These are phyloP conservation scores for human (Homo sapiens) DNA, from an alignment of 2,113 vertebrate genomes.

Conservation along the genomic window DNA sequence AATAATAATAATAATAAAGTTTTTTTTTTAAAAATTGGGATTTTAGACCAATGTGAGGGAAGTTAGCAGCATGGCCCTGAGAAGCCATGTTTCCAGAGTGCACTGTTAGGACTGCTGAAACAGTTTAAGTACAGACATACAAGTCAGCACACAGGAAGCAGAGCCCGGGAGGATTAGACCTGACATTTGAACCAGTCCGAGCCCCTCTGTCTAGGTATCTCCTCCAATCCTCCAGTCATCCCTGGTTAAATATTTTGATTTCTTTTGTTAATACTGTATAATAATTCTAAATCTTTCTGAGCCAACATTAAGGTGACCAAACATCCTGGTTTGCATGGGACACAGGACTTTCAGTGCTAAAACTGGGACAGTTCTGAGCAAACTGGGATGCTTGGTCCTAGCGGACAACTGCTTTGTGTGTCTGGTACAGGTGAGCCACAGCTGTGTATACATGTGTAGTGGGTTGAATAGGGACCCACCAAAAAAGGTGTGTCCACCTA, in stretches of 20 bases:
- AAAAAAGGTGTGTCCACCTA: neutral
- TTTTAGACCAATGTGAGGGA: neutral
- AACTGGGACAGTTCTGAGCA: neutral
- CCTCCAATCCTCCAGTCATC: neutral
- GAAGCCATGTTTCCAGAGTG: neutral
- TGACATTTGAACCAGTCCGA: neutral
- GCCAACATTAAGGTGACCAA: neutral
- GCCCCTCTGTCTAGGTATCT: neutral
- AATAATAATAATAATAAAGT: too few species aligned
- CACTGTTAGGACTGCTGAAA: accelerated
- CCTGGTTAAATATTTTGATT: neutral
- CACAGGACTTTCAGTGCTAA: neutral
- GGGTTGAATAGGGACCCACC: neutral
- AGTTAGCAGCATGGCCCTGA: neutral
- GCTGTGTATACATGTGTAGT: neutral
- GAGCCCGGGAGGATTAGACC: neutral
- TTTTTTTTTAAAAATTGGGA: too few species aligned
- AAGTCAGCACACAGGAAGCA: neutral
- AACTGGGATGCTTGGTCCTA: neutral
- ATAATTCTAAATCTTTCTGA: neutral
- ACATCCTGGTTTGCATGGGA: neutral
- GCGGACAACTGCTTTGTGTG: neutral
- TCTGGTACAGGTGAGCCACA: neutral
- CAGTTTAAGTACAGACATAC: neutral
- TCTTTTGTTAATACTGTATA: neutral